phyloP scores from a whole-genome alignment of 2,113 vertebrate species.

The Ammodytes dubius region DNA sequence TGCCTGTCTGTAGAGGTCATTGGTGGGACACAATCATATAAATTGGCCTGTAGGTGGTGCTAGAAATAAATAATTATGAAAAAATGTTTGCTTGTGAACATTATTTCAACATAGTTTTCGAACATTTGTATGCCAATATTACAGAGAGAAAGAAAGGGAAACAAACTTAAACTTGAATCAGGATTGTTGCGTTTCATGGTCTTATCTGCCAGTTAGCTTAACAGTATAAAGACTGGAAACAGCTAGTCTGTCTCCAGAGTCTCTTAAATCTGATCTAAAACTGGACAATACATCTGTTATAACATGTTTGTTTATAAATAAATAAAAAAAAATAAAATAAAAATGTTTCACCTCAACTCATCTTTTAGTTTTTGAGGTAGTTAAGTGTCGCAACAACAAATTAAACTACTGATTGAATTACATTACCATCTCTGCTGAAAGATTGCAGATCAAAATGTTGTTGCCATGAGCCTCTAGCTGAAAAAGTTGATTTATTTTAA shows the following conservation, averaged over 20 bases:
- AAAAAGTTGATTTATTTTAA: slow-evolving; percentile 37
- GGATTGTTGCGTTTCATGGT: neutral
- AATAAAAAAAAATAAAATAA: neutral
- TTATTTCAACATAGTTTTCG: too few relatives aligned
- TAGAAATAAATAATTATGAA: too few relatives aligned
- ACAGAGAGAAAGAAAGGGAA: neutral
- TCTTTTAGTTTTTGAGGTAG: neutral
- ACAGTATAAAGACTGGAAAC: neutral
- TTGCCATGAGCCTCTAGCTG: slow-evolving; percentile 34
- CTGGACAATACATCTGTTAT: too few relatives aligned
- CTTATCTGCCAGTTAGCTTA: neutral
- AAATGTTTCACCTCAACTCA: neutral
- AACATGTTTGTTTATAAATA: neutral
- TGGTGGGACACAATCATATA: neutral
- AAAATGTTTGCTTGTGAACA: too few relatives aligned
- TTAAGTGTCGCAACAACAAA: neutral
- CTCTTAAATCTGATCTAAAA: neutral
- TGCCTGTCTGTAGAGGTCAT: neutral
- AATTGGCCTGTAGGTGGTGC: neutral
- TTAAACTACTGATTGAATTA: neutral
- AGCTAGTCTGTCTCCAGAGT: neutral
- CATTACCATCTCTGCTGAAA: neutral
- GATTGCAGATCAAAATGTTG: slow-evolving; percentile 32
- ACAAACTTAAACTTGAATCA: neutral
- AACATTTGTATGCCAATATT: neutral